Conservation (phyloP, 2,113 vertebrate species). For the Falco punctatus region DNA sequence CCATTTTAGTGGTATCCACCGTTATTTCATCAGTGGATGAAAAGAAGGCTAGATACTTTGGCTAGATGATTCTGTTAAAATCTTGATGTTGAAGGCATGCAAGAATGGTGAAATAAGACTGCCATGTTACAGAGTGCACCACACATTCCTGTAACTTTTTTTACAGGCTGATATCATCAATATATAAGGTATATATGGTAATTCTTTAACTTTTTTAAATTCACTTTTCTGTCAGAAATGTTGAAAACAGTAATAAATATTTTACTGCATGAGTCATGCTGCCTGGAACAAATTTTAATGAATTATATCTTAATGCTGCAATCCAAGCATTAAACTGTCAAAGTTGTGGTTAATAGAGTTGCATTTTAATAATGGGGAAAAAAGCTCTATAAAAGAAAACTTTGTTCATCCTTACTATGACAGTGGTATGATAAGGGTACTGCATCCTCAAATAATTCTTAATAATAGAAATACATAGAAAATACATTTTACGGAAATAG, state of each 20-base stretch:
- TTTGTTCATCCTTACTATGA: not conserved
- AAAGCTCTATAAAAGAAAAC: not conserved
- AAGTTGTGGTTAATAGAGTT: conserved; percentile 64
- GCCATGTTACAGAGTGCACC: not conserved
- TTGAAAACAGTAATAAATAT: conserved; percentile 72
- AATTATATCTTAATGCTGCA: conserved; percentile 64
- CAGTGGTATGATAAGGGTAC: not conserved
- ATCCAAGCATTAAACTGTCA: conserved; percentile 64
- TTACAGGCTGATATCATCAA: not conserved
- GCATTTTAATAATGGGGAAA: conserved; percentile 34
- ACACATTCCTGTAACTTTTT: not conserved
- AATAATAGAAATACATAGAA: conserved; percentile 15
- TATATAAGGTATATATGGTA: not conserved
- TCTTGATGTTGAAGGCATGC: not conserved
- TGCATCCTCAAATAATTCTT: conserved; percentile 15
- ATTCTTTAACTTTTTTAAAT: not conserved
- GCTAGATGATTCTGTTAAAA: not conserved
- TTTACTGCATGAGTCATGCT: conserved; percentile 55
- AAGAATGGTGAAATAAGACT: not conserved
- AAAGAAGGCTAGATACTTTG: not conserved
- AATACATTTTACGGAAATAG: not conserved
- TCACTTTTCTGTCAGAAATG: conserved; percentile 35
- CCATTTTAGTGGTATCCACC: no score
- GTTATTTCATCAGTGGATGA: not conserved
- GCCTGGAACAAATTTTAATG: conserved; percentile 70